Percentiles rank a stretch among this genome's conserved stretches.
Conservation (phyloP, 2,888 invertebrate species). For the Pseudoips prasinana region DNA sequence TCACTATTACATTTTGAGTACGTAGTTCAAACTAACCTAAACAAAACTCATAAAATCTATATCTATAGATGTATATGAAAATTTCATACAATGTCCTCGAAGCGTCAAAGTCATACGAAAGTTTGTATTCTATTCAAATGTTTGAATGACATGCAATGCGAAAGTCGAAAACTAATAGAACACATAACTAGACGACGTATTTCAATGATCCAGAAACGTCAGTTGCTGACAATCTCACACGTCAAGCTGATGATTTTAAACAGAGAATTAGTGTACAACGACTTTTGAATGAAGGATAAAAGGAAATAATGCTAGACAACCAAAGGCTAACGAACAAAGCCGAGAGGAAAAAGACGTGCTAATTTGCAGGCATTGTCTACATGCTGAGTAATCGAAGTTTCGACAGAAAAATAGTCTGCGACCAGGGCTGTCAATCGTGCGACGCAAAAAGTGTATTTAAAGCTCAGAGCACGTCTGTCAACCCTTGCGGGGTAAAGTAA, state of each 20-base stretch:
- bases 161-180: conserved; percentile 6
- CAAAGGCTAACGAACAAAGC: conserved; percentile 19
- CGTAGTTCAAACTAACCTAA: no score
- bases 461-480: conserved; percentile 51
- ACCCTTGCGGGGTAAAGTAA: conserved; percentile 34
- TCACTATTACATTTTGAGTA: no score
- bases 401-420: conserved; percentile 44
- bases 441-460: conserved; percentile 51
- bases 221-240: conserved; percentile 27
- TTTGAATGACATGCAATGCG: neutral
- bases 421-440: conserved; percentile 57
- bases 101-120: no score
- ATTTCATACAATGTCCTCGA: no score
- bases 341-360: conserved; percentile 42
- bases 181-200: conserved; percentile 13
- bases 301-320: neutral
- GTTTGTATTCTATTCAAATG: no score
- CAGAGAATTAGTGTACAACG: conserved; percentile 10
- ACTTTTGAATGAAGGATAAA: conserved; percentile 2
- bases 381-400: conserved; percentile 54
- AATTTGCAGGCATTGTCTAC: conserved; percentile 42
- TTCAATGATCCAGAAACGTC: conserved; percentile 13
- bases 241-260: conserved; percentile 26
- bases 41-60: no score
- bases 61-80: no score